A percentile compares a stretch with the other conserved stretches of the same genome.
These are phyloP conservation scores for Xyrichtys novacula DNA, from an alignment of 2,797 vertebrate species.

Conservation along the genomic window DNA sequence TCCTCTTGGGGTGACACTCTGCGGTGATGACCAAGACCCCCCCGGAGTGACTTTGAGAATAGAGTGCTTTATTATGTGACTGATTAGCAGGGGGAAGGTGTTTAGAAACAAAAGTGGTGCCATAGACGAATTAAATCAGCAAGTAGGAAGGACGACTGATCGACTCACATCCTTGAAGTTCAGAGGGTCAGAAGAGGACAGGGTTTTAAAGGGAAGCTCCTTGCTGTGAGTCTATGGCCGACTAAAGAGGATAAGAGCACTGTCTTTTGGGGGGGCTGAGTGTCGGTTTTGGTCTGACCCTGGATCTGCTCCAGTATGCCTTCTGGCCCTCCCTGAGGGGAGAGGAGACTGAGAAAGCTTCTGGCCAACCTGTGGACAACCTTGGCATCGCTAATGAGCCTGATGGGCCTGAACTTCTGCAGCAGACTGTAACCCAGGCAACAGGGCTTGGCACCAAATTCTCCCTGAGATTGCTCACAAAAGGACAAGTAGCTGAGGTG, in stretches of 20 bases:
- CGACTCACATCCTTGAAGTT: slow-evolving; percentile 41
- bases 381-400: slow-evolving; percentile 80
- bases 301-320: slow-evolving; percentile 64
- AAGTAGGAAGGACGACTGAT: slow-evolving; percentile 31
- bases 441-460: slow-evolving; percentile 70
- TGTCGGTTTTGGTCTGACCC: slow-evolving; percentile 37
- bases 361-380: slow-evolving; percentile 76
- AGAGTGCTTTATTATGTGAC: slow-evolving; percentile 46
- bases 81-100: slow-evolving; percentile 48
- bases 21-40: slow-evolving; percentile 37
- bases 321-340: slow-evolving; percentile 61
- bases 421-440: slow-evolving; percentile 83
- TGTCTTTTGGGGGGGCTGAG: slow-evolving; percentile 23
- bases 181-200: slow-evolving; percentile 17
- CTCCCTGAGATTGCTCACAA: slow-evolving; percentile 76
- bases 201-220: slow-evolving; percentile 9
- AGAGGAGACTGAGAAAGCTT: slow-evolving; percentile 66
- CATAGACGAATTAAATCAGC: slow-evolving; percentile 38
- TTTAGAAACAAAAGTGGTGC: slow-evolving; percentile 32
- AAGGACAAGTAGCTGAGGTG: slow-evolving; percentile 68
- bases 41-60: slow-evolving; percentile 53
- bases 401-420: slow-evolving; percentile 59
- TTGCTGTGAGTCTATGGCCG: slow-evolving; percentile 29
- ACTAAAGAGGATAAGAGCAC: slow-evolving; percentile 22
- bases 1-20: slow-evolving; percentile 31